Base-by-base conservation (phyloP, 2,888 invertebrate species). In the Pollenia angustigena region DNA sequence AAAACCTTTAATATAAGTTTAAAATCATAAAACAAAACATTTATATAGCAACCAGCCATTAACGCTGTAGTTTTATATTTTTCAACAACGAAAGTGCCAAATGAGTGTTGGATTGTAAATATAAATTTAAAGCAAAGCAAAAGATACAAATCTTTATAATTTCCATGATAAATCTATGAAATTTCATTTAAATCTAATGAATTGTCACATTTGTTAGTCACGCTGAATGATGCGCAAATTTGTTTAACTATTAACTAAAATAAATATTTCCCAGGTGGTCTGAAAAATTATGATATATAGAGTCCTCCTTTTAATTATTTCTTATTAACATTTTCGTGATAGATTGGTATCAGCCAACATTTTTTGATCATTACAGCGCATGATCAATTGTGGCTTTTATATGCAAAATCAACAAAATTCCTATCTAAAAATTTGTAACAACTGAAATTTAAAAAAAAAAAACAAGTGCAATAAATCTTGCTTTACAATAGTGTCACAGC, bases 391-490 rank as follows among this genome's bases (percentile, higher is more conserved):
- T 32, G 44, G 32, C 11, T 42, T 71, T 50, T 32, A 60, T 52
- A 60, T 64, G 54, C 40, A 56, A 71, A 81, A 71, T 4, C 2
- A 48, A 48, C 1, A 32, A 40, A 58, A 71, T 56, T 52, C 18
- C 16, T 44, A 69, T 46, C 1, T 32, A 44, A 52, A 54, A 8
- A 50, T 48, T 71, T 66, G 46, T 50, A 50, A 18, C 23, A 56
- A 12, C 32, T 48, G 42, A 58, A 56, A 40, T 16, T 32, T 66
- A 23, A 54, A 4, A 11, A 54, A 4, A 11, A 32, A 32, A 23
- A 68, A 46, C 78, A 85, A 74, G 56, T 69, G 68, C 52, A 66
- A 85, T 86, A 86, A 82, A 82, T 86, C 79, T 82, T 80, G 54
- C 16, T 56, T 71, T 40, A 48, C 62, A 82, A 58, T 58, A 80